These are phyloP conservation scores for Engraulis encrasicolus DNA, from an alignment of 2,113 vertebrate species.

Conservation along the genomic window DNA sequence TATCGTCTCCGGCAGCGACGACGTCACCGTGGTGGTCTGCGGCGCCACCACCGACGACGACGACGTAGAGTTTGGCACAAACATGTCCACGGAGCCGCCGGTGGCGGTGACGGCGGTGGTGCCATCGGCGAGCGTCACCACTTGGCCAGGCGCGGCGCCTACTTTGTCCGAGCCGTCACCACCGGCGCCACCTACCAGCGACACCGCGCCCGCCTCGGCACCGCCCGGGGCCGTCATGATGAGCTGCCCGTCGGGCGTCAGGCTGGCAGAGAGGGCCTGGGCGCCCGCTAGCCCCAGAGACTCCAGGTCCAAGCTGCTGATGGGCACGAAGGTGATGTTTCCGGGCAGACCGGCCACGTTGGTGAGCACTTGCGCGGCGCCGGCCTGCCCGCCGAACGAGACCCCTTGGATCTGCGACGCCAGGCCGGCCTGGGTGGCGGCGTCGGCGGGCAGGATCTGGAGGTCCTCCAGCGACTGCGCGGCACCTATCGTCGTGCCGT, in stretches of 20 bases:
- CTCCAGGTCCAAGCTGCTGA: conserved; percentile 97
- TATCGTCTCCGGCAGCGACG: conserved; percentile 92
- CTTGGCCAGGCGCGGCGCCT: conserved; percentile 78
- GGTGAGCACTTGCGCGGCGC: conserved; percentile 80
- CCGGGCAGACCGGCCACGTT: conserved; percentile 90
- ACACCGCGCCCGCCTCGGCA: conserved; percentile 80
- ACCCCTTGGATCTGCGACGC: conserved; percentile 91
- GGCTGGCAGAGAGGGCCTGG: conserved; percentile 93
- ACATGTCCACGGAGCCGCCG: conserved; percentile 82
- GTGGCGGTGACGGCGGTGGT: conserved; percentile 70
- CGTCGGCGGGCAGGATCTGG: conserved; percentile 93
- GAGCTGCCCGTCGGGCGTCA: conserved; percentile 94
- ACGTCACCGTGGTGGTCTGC: conserved; percentile 75
- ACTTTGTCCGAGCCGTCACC: conserved; percentile 70
- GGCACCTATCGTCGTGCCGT: conserved; percentile 66
- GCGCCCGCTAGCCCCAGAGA: conserved; percentile 92
- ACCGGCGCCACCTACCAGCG: too few relatives aligned
- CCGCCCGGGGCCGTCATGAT: conserved; percentile 86
- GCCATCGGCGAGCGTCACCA: not conserved
- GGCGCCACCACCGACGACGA: not conserved
- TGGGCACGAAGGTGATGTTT: conserved; percentile 97
- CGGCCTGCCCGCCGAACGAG: conserved; percentile 84
- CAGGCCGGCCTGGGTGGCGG: conserved; percentile 89
- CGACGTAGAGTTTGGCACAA: conserved; percentile 88
- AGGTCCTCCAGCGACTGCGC: conserved; percentile 79